These are phyloP conservation scores for Calcarius lapponicus DNA, from an alignment of 2,797 vertebrate genomes.

Conservation along the genomic window DNA sequence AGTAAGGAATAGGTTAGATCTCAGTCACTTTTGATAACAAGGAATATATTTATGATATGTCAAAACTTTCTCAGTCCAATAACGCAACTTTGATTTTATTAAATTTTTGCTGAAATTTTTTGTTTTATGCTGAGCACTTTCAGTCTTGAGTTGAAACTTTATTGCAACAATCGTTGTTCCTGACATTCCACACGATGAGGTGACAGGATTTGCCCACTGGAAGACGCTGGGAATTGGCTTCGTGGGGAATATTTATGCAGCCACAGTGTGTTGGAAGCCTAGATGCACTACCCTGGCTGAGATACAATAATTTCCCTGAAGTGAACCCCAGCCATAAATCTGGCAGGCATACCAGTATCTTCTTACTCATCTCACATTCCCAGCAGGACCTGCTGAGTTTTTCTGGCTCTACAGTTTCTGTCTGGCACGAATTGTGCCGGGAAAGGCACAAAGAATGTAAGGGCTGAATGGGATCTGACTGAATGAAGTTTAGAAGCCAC, in stretches of 20 bases:
- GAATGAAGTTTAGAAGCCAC: not conserved
- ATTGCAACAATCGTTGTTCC: not conserved
- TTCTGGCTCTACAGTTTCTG: not conserved
- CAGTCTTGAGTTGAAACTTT: not conserved
- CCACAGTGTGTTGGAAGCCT: not conserved
- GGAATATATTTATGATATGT: not conserved
- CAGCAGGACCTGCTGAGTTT: not conserved
- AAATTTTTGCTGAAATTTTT: not conserved
- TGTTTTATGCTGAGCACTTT: not conserved
- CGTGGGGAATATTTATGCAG: not conserved
- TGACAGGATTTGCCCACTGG: not conserved
- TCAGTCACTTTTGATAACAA: not conserved
- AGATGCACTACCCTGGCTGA: not conserved
- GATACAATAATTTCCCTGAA: not conserved
- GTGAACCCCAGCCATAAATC: constrained; percentile 3
- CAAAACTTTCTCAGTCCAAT: not conserved
- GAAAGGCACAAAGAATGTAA: not conserved
- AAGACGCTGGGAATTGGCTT: not conserved
- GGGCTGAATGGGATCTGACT: not conserved
- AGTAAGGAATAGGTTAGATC: not conserved
- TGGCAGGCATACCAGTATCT: not conserved
- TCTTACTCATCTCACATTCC: constrained; percentile 27
- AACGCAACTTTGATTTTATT: not conserved
- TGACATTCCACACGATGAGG: not conserved
- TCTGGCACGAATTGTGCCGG: not conserved